phyloP scores from a whole-genome alignment of 30 jellyfish, hydroid and myxozoan species.

The Cassiopea xamachana region DNA sequence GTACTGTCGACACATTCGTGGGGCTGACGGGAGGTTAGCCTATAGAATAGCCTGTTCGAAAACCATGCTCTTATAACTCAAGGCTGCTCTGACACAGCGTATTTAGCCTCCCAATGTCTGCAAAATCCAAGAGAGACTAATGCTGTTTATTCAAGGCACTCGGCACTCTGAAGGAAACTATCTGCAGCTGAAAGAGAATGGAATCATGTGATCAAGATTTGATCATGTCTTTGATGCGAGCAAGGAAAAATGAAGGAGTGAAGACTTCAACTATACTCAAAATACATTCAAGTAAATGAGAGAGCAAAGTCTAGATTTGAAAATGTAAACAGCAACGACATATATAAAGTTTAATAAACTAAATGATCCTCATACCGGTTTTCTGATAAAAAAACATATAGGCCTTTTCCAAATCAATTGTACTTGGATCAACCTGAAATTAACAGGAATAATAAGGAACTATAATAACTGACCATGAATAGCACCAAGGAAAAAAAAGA shows the following conservation, averaged over 20 bases:
- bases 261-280: too few species aligned
- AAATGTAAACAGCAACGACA: not conserved
- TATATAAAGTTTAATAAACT: not conserved
- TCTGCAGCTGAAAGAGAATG: not conserved
- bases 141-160: not conserved
- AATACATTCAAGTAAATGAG: too few species aligned
- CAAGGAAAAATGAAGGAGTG: too few species aligned
- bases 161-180: not conserved
- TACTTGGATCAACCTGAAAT: constrained; percentile 51
- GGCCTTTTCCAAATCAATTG: constrained; percentile 56
- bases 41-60: too few species aligned
- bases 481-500: not conserved
- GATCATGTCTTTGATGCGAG: too few species aligned
- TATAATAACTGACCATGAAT: not conserved
- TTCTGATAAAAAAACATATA: constrained; percentile 71
- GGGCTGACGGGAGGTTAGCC: too few species aligned
- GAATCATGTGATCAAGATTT: not conserved
- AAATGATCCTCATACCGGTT: constrained; percentile 14
- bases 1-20: too few species aligned
- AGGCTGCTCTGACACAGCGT: not conserved
- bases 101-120: not conserved
- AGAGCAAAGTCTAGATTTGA: too few species aligned
- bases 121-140: not conserved
- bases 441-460: not conserved
- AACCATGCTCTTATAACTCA: not conserved